Conservation (phyloP, 2,888 invertebrate species). For the Drosophila barbarae region DNA sequence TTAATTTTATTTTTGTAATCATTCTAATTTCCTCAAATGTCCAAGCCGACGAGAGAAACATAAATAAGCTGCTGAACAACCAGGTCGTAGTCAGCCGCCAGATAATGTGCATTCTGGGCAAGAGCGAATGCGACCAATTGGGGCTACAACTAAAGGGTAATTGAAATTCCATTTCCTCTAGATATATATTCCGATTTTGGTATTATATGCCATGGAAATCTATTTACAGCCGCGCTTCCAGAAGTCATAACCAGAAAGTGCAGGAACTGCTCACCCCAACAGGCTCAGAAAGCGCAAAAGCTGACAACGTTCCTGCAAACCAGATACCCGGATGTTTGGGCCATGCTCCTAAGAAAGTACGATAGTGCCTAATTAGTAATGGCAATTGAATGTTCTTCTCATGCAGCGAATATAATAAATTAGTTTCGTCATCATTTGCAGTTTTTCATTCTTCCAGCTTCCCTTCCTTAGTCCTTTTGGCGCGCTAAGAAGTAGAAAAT, state of each 20-base stretch:
- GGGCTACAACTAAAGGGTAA: conserved; percentile 83
- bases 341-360: conserved; percentile 80
- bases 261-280: conserved; percentile 80
- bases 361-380: conserved; percentile 48
- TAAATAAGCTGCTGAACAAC: conserved; percentile 77
- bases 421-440: conserved; percentile 15
- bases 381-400: conserved; percentile 29
- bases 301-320: conserved; percentile 81
- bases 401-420: conserved; percentile 36
- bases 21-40: conserved; percentile 48
- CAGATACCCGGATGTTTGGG: conserved; percentile 82
- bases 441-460: not conserved
- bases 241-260: conserved; percentile 82
- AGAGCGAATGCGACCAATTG: conserved; percentile 82
- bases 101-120: conserved; percentile 82
- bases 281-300: conserved; percentile 80
- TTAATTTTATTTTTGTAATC: conserved; percentile 68
- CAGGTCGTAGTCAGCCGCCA: conserved; percentile 80
- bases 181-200: not conserved
- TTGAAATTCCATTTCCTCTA: not conserved
- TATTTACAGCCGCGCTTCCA: conserved; percentile 77
- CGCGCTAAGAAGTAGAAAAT: not conserved
- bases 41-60: conserved; percentile 76
- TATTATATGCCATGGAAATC: not conserved
- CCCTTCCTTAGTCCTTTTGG: not conserved